phyloP scores from a whole-genome alignment of 1,140 invertebrate species.

The Samia ricini region DNA sequence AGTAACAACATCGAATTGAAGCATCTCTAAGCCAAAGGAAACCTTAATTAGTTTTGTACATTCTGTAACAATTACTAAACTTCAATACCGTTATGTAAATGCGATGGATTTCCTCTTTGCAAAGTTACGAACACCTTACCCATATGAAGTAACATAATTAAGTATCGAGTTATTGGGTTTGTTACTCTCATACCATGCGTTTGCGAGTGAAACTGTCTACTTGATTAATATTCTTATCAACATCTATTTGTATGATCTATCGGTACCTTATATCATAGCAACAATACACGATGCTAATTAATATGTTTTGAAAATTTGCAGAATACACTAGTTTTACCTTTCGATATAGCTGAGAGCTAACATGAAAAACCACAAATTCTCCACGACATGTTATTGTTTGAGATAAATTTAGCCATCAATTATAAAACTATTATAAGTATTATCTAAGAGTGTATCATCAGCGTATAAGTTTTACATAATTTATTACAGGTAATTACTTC shows the following conservation, averaged over 20 bases:
- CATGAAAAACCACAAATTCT: too few species aligned
- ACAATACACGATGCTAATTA: too few species aligned
- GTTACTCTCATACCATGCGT: slow-evolving; percentile 18
- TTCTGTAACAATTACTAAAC: slow-evolving; percentile 40
- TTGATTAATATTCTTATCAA: too few species aligned
- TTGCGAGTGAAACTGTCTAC: slow-evolving; percentile 4
- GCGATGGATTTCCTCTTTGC: slow-evolving; percentile 31
- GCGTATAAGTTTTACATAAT: slow-evolving; percentile 30
- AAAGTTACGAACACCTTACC: slow-evolving; percentile 29
- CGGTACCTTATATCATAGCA: too few species aligned
- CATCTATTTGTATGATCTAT: too few species aligned
- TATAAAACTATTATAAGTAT: slow-evolving; percentile 18
- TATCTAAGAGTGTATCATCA: slow-evolving; percentile 16
- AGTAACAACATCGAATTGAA: neutral
- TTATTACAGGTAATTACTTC: slow-evolving; percentile 28
- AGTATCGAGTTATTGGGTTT: slow-evolving; percentile 16
- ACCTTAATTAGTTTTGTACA: slow-evolving; percentile 27
- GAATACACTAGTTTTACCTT: too few species aligned
- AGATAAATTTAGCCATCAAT: neutral
- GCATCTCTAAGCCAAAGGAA: slow-evolving; percentile 13
- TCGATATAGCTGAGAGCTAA: too few species aligned
- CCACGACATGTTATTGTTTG: too few species aligned
- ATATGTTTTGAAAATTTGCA: too few species aligned
- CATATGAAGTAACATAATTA: slow-evolving; percentile 28
- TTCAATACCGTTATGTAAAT: slow-evolving; percentile 38